A percentile compares a stretch with the other conserved stretches of the same genome.
phyloP scores from a whole-genome alignment of 1,140 invertebrate species.

The Propsilocerus akamusi region DNA sequence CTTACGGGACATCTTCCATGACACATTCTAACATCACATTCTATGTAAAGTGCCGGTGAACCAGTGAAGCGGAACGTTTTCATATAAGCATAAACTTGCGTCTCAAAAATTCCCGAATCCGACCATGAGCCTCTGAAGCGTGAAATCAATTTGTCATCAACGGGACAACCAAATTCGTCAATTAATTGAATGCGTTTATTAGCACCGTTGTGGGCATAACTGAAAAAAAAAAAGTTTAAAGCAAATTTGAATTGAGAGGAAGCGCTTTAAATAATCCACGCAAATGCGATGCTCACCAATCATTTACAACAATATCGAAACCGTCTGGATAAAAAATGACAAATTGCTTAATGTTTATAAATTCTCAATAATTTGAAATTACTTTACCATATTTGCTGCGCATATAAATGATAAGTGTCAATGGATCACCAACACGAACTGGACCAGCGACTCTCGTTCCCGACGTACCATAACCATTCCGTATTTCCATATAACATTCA shows the following conservation, averaged over 20 bases:
- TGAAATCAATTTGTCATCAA: conserved; percentile 82
- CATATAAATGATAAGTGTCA: conserved; percentile 88
- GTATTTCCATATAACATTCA: conserved; percentile 89
- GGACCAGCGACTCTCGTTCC: conserved; percentile 71
- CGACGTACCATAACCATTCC: conserved; percentile 68
- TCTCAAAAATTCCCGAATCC: conserved; percentile 74
- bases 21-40: conserved; percentile 89
- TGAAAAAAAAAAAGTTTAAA: background rate
- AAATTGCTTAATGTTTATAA: background rate
- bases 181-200: conserved; percentile 81
- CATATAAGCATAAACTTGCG: conserved; percentile 86
- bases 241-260: background rate
- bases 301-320: conserved; percentile 91
- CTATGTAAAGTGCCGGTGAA: conserved; percentile 81
- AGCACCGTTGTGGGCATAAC: conserved; percentile 79
- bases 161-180: conserved; percentile 85
- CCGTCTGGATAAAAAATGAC: conserved; percentile 44
- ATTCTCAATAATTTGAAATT: background rate
- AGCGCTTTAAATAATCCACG: background rate
- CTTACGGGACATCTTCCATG: conserved; percentile 81
- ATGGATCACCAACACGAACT: conserved; percentile 76
- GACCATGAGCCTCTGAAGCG: conserved; percentile 84
- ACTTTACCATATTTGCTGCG: conserved; percentile 70
- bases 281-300: conserved; percentile 32
- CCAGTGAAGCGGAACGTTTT: conserved; percentile 89